Conservation (phyloP, 2,797 vertebrate genomes). For the Danio jaintianensis region DNA sequence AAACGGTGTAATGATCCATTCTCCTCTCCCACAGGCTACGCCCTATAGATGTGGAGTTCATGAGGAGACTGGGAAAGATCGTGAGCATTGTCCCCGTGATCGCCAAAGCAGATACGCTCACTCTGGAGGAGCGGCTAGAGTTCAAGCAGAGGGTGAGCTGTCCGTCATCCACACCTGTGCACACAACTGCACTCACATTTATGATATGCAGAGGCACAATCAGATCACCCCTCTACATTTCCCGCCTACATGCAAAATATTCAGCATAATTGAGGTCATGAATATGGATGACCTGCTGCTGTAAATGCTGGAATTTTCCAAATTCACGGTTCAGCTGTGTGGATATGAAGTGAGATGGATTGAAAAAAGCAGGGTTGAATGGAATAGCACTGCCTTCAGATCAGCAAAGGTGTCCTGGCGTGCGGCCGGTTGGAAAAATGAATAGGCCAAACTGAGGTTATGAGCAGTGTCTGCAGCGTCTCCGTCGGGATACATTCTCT, state of each 20-base stretch:
- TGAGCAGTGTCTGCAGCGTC: conserved; percentile 26
- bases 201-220: conserved; percentile 14
- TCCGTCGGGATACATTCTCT: conserved; percentile 21
- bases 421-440: conserved; percentile 37
- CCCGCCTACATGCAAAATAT: conserved; percentile 9
- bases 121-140: conserved; percentile 89
- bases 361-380: conserved; percentile 22
- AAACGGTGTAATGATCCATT: not conserved
- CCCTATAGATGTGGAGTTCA: conserved; percentile 92
- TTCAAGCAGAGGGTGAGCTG: conserved; percentile 89
- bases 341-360: conserved; percentile 10
- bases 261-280: conserved; percentile 50
- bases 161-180: not conserved
- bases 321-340: conserved; percentile 39
- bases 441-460: conserved; percentile 43
- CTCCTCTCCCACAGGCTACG: conserved; percentile 81
- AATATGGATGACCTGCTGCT: conserved; percentile 53
- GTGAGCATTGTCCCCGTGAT: conserved; percentile 95
- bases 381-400: not conserved
- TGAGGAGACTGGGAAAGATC: conserved; percentile 88
- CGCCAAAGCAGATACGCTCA: conserved; percentile 93
- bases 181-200: conserved; percentile 14
- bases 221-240: conserved; percentile 7
- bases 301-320: conserved; percentile 34
- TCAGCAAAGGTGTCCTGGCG: conserved; percentile 28